Base-by-base conservation (phyloP, 2,113 vertebrate species). In the Lota lota region DNA sequence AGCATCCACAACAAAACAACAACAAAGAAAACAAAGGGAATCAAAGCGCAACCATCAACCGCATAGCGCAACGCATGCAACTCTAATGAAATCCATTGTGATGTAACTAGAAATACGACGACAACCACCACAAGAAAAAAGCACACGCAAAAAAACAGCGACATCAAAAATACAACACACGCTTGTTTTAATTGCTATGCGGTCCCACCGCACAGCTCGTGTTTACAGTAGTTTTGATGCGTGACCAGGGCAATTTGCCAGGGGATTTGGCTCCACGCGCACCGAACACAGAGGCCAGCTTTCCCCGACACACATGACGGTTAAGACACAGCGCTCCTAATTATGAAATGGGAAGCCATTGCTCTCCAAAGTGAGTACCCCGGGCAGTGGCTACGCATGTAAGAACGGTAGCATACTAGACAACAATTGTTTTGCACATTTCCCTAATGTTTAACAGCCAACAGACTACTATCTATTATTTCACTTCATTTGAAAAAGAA, bases 11-110 rank as follows among this genome's bases (percentile, higher is more conserved):
- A 40, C 15, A 12, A 54, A 54, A 74, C 58, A 79, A 63, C 69
- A 71, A 79, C 65, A 22, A 19, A 20, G 70, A 73, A 68, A 81
- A 80, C 77, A 85, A 62, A 58, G 74, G 70, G 58, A 1, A 83
- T 80, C 64, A 67, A 68, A 72, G 63, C 59, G 3, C 62, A 59
- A 17, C 68, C 58, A 47, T 79, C 64, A 47, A 47, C 40, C 64
- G 40, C 62, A 50, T 56, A 61, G 61, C 72, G 20, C 69, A 76
- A 65, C 70, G 78, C 77, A 72, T 4, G 51, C 22, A 7, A 69
- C 79, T 73, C 67, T 88, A 88, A 91, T 88, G 85, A 88, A 87
- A 86, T 75, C 75, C 77, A 88, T 84, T 89, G 85, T 83, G 80
- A 81, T 81, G 79, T 82, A 86, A 89, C 87, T 88, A 83, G 65